These are phyloP conservation scores for Condylostylus longicornis DNA, from an alignment of 1,140 invertebrate genomes.

Conservation along the genomic window DNA sequence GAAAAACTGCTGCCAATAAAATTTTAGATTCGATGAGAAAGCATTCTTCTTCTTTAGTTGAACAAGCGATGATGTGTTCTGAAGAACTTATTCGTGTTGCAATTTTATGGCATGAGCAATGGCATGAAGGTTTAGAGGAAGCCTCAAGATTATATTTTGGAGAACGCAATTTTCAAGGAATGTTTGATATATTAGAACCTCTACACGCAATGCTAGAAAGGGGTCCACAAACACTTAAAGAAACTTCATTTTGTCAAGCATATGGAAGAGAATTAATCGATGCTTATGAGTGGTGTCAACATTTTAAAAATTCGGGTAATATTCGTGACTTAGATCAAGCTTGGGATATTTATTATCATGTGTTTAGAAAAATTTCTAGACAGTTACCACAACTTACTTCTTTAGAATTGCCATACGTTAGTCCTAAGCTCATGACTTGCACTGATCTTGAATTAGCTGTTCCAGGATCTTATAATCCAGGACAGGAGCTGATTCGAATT, in stretches of 20 bases:
- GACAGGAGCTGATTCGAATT: slow-evolving; percentile 54
- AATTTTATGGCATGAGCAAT: slow-evolving; percentile 98
- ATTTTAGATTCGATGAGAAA: slow-evolving; percentile 92
- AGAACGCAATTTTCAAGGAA: slow-evolving; percentile 83
- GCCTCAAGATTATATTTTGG: slow-evolving; percentile 93
- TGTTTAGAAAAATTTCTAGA: slow-evolving; percentile 85
- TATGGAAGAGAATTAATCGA: slow-evolving; percentile 89
- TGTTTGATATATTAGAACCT: slow-evolving; percentile 91
- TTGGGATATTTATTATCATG: slow-evolving; percentile 98
- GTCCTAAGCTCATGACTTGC: slow-evolving; percentile 77
- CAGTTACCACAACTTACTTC: slow-evolving; percentile 84
- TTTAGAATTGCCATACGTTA: slow-evolving; percentile 88
- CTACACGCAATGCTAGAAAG: slow-evolving; percentile 86
- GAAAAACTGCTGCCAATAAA: slow-evolving; percentile 84
- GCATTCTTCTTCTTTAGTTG: slow-evolving; percentile 78
- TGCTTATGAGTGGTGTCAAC: slow-evolving; percentile 85
- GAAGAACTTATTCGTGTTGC: slow-evolving; percentile 96
- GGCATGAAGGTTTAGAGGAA: slow-evolving; percentile 97
- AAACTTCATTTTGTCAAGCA: slow-evolving; percentile 91
- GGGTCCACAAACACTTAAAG: slow-evolving; percentile 89
- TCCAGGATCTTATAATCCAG: slow-evolving; percentile 87
- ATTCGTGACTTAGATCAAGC: slow-evolving; percentile 88
- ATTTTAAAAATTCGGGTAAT: slow-evolving; percentile 70
- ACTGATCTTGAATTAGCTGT: slow-evolving; percentile 88
- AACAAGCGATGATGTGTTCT: slow-evolving; percentile 86